Conservation (phyloP, 1,140 invertebrate genomes). For the Drosophila saltans region DNA sequence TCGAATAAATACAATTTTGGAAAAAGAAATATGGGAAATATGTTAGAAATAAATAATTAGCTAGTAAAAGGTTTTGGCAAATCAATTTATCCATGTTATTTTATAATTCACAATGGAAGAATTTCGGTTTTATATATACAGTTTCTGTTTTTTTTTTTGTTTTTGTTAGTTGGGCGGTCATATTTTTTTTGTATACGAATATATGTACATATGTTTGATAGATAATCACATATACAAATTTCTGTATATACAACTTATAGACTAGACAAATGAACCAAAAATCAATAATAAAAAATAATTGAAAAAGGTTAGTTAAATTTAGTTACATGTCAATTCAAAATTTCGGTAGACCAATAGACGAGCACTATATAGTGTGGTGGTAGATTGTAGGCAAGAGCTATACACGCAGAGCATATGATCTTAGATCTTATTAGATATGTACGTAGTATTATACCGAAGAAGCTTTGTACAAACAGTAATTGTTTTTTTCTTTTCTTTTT, state of each 20-base stretch:
- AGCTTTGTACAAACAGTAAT: conserved; percentile 58
- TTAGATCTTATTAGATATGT: conserved; percentile 51
- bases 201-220: conserved; percentile 66
- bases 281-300: conserved; percentile 66
- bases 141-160: conserved; percentile 32
- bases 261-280: conserved; percentile 76
- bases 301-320: conserved; percentile 75
- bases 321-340: conserved; percentile 66
- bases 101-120: conserved; percentile 72
- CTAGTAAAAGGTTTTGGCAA: conserved; percentile 28
- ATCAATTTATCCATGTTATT: conserved; percentile 57
- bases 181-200: conserved; percentile 54
- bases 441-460: conserved; percentile 25
- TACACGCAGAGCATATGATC: conserved; percentile 47
- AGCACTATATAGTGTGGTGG: conserved; percentile 59
- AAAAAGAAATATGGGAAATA: conserved; percentile 43
- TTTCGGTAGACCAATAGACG: conserved; percentile 71
- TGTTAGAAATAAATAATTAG: conserved; percentile 48
- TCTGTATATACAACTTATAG: conserved; percentile 78
- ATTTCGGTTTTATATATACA: conserved; percentile 75
- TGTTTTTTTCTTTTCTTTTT: neutral
- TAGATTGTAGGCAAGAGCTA: conserved; percentile 44
- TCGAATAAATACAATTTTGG: conserved; percentile 68
- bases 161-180: conserved; percentile 19
- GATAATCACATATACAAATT: conserved; percentile 64